Percentiles rank a stretch among this genome's conserved stretches.
Evolutionary conservation across 2,888 invertebrate genomes (phyloP).

Genomic region (Anthrax anthrax): DNA sequence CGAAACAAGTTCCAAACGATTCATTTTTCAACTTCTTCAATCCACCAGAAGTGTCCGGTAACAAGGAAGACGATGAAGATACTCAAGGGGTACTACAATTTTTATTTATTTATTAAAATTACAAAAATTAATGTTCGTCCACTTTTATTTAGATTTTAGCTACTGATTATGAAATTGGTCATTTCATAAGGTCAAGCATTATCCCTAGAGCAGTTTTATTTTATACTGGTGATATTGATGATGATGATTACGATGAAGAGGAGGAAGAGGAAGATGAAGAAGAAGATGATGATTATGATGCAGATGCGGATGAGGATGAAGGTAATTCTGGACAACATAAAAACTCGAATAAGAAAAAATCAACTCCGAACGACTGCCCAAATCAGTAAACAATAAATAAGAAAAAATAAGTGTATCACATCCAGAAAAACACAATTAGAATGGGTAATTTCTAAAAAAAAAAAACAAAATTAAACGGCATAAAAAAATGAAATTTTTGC

Average conservation of each 20-base stretch:
- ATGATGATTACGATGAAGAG: constrained; percentile 65
- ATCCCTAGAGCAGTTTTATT: constrained; percentile 95
- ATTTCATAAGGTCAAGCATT: constrained; percentile 91
- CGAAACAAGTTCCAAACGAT: constrained; percentile 89
- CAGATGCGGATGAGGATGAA: constrained; percentile 25
- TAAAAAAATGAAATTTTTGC: not conserved
- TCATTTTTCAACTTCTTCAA: constrained; percentile 99
- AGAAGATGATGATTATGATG: constrained; percentile 46
- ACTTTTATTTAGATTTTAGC: constrained; percentile 65
- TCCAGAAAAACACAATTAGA: not conserved
- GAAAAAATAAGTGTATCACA: no score
- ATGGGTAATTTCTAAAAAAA: not conserved
- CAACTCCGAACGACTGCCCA: constrained; percentile 50
- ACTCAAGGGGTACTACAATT: constrained; percentile 41
- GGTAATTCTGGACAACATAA: constrained; percentile 17
- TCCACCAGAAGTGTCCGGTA: constrained; percentile 79
- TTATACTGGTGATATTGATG: constrained; percentile 81
- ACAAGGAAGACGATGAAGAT: constrained; percentile 70
- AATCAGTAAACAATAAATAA: constrained; percentile 45
- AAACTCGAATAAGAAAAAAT: constrained; percentile 22
- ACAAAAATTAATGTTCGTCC: no score
- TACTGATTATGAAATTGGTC: constrained; percentile 96
- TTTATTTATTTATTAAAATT: no score
- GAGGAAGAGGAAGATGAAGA: constrained; percentile 38
- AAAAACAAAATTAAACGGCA: not conserved